Base-by-base conservation (phyloP, 1,140 invertebrate species). In the Ctenoplectra terminalis region DNA sequence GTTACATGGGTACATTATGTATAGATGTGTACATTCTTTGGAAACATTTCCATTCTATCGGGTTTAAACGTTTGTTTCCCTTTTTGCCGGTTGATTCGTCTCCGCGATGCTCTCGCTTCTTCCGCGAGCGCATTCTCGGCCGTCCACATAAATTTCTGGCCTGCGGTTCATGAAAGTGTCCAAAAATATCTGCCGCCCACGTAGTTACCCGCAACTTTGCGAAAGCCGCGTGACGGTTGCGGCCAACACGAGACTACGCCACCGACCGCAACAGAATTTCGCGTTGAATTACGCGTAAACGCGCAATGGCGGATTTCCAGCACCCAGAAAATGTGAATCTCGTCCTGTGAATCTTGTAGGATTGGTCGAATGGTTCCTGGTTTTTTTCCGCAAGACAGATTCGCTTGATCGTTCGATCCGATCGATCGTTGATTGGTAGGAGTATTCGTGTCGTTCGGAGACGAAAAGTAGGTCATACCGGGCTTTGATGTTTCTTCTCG, bases 141-240 rank as follows among this genome's bases (percentile, higher is more conserved):
- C 81, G 84, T 87, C 73, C 83, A 82, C 84, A 90, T 91, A 91
- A 90, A 90, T 90, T 89, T 88, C 76, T 86, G 84, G 84, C 86
- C 64, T 77, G 88, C 76, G 89, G 87, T 90, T 90, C 85, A 89
- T 90, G 88, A 90, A 91, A 90, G 89, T 85, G 72, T 78, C 89
- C 86, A 75, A 91, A 91, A 91, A 90, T 91, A 91, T 89, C 84
- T 60, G 67, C 86, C 82, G 82, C 82, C 86, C 82, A 87, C 86
- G 82, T 74, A 83, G 85, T 78, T 82, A 71, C 58, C 67, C 86
- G 85, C 77, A 87, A 64, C 71, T 87, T 87, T 72, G 74, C 72
- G 56, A 81, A 81, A 87, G 50, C 82, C 56, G 63, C 70, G 58
- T 87, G 82, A 87, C 54, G 85, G 73, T 78, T 79, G 50, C 34